Conservation (phyloP, 2,797 vertebrate species). For the Artibeus lituratus region DNA sequence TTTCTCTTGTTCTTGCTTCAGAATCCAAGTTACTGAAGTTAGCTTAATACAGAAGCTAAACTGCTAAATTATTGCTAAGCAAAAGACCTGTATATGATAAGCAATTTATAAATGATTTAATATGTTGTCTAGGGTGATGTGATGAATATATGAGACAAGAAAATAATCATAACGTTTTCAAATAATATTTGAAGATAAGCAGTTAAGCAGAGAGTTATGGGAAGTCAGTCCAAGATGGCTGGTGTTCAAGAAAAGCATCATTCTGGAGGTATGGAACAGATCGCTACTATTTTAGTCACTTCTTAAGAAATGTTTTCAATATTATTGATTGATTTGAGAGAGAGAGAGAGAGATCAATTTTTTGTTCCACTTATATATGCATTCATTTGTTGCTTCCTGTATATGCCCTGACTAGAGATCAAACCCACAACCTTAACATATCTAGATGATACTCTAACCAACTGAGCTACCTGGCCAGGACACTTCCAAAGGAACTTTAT, state of each 20-base stretch:
- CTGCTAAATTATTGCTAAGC: not conserved
- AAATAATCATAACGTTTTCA: not conserved
- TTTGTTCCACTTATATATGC: too few species aligned
- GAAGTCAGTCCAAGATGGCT: not conserved
- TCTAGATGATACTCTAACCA: too few species aligned
- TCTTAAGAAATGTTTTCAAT: not conserved
- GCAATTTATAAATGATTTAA: not conserved
- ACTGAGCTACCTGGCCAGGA: too few species aligned
- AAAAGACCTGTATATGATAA: not conserved
- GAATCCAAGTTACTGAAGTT: not conserved
- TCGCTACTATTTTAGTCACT: not conserved
- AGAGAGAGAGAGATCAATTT: too few species aligned
- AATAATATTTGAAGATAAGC: not conserved
- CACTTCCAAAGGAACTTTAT: not conserved
- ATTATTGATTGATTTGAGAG: too few species aligned
- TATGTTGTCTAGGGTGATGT: not conserved
- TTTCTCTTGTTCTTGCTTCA: not conserved
- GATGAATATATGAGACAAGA: not conserved
- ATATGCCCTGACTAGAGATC: too few species aligned
- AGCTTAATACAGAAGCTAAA: not conserved
- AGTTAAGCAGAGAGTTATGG: not conserved
- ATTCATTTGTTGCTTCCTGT: too few species aligned
- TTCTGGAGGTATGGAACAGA: not conserved
- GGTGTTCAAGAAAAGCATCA: not conserved
- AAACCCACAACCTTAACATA: too few species aligned